Base-by-base conservation (phyloP, 2,797 vertebrate species). In the Melanogrammus aeglefinus region DNA sequence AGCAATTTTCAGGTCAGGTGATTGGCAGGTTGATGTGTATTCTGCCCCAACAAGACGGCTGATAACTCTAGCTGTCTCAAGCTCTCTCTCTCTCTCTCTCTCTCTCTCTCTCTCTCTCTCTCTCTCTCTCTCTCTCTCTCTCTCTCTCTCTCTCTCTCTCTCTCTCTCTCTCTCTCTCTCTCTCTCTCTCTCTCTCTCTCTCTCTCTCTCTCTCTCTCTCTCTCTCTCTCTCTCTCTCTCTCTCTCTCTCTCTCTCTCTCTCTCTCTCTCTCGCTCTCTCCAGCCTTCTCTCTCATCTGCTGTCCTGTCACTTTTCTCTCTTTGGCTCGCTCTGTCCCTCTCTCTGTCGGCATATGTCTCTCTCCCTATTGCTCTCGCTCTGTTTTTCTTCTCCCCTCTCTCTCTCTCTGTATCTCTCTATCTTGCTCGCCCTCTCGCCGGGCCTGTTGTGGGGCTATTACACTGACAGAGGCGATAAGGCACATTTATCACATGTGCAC, bases 391-490 rank as follows among this genome's bases (percentile, higher is more conserved):
- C n/a, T 1, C 36, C 72, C 6, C 31, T 31, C 29, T 35, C 72
- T 38, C 63, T 41, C 36, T 31, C 66, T 21, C 24, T 31, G 24
- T 31, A 24, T 31, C 75, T 21, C 81, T 57, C 27, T 16, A 35
- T 6, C 76, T 72, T 77, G 24, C 63, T 78, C 24, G 75, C 39
- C 73, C 82, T 85, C 87, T 91, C 86, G 86, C 85, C 75, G 86
- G 91, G 90, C 92, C 90, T 93, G 95, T 94, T 94, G 94, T 91
- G 91, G 90, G 85, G 92, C 94, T 93, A 93, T 95, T 96, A 96
- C 94, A 96, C 93, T 94, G 94, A 95, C 94, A 94, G 91, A 88
- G 86, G 90, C 82, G 94, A 96, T 95, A 96, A 95, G 95, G 94
- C 94, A 96, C 95, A 95, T 95, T 95, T 95, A 96, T 96, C 95